A percentile compares a stretch with the other conserved stretches of the same genome.
These are phyloP conservation scores for Serripes groenlandicus DNA, from an alignment of 2,888 invertebrate genomes.

Conservation along the genomic window DNA sequence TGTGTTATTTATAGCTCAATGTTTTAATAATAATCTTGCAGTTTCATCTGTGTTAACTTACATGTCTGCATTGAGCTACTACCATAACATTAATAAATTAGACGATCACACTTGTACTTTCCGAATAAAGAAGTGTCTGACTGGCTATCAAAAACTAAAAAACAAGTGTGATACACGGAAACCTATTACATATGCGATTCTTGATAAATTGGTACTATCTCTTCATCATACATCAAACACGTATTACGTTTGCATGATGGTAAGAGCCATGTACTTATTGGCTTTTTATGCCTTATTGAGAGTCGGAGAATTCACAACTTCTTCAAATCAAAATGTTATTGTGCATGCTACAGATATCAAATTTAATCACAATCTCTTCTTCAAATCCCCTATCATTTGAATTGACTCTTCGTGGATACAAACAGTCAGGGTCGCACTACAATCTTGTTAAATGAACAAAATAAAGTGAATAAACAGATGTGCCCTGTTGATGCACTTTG, in stretches of 20 bases:
- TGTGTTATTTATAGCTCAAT: constrained; percentile 37
- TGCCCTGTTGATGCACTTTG: constrained; percentile 43
- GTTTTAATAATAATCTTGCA: neutral
- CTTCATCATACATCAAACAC: neutral
- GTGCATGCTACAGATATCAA: neutral
- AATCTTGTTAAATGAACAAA: neutral
- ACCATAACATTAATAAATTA: constrained; percentile 26
- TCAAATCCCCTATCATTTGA: too few relatives aligned
- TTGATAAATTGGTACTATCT: neutral
- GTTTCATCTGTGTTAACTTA: constrained; percentile 3
- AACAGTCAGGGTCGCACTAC: constrained; percentile 26
- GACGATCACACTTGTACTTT: constrained; percentile 16
- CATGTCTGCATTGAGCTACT: constrained; percentile 34
- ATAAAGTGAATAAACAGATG: neutral
- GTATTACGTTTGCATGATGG: constrained; percentile 1
- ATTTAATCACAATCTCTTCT: too few relatives aligned
- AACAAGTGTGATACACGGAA: constrained; percentile 27
- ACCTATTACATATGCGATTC: constrained; percentile 21
- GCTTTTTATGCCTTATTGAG: constrained; percentile 44
- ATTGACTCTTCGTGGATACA: too few relatives aligned
- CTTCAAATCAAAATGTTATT: neutral
- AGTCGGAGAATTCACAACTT: constrained; percentile 48
- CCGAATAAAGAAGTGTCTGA: constrained; percentile 35
- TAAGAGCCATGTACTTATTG: constrained; percentile 26
- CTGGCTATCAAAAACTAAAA: neutral